Evolutionary conservation across 2,113 vertebrate species (phyloP).

Genomic region (Neolamprologus toae): DNA sequence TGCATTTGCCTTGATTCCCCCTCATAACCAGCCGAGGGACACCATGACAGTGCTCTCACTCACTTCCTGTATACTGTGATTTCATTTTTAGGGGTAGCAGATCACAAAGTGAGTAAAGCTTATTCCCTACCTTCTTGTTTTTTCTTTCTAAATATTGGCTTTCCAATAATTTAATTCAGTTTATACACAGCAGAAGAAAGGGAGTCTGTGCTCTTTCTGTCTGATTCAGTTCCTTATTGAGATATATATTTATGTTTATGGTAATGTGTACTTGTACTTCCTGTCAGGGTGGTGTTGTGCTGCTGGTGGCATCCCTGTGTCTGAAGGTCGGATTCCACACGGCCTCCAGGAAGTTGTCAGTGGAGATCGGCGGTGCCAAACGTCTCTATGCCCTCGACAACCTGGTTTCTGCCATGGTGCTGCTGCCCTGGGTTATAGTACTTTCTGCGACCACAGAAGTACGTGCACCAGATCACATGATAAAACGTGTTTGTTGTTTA

Average conservation of each 20-base stretch:
- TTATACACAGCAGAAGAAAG: background rate
- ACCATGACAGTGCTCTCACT: conserved; percentile 94
- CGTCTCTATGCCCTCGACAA: conserved; percentile 92
- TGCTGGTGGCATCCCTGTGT: conserved; percentile 85
- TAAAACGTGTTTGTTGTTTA: background rate
- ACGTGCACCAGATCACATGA: conserved; percentile 11
- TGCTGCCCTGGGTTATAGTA: conserved; percentile 91
- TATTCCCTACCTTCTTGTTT: rapidly evolving
- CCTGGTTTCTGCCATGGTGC: conserved; percentile 80
- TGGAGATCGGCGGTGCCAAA: conserved; percentile 90
- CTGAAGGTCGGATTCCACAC: conserved; percentile 93
- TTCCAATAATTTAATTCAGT: background rate
- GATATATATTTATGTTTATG: background rate
- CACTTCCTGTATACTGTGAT: conserved; percentile 91
- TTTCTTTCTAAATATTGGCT: background rate
- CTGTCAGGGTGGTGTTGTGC: conserved; percentile 86
- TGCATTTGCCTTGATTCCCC: conserved; percentile 66
- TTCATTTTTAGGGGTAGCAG: conserved; percentile 90
- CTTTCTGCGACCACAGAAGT: conserved; percentile 92
- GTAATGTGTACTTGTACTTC: background rate
- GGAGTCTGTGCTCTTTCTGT: background rate
- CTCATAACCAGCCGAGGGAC: conserved; percentile 83
- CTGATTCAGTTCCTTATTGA: background rate
- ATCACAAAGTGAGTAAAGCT: conserved; percentile 85
- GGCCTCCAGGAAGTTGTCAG: conserved; percentile 85